Base-by-base conservation (phyloP, 2,797 vertebrate genomes). In the Sphaeramia orbicularis region DNA sequence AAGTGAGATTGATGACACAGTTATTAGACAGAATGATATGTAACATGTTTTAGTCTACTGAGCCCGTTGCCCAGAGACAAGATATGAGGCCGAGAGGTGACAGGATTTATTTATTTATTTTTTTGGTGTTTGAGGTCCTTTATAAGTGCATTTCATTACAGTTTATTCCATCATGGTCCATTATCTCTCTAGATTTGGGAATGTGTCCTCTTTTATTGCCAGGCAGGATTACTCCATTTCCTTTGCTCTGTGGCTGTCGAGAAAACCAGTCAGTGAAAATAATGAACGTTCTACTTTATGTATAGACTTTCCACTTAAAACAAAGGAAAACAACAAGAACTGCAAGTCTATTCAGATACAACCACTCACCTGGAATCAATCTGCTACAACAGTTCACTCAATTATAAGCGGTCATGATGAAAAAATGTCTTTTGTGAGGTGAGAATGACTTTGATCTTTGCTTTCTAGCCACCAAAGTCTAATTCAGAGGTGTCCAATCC, bases 21-120 rank as follows among this genome's bases (percentile, higher is more conserved):
- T 76, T 74, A 71, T 65, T 52, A 65, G 69, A 71, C 55, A 58
- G 62, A 56, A 58, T 64, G 76, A 74, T 70, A 32, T 52, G 58
- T 4, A 14, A 62, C 60, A 66, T 4, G 61, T 52, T 67, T 61
- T 32, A 38, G 58, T 68, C 56, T 48, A 27, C 19, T 7, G 32
- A 77, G 60, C 42, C 43, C 42, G 53, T 66, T 61, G 73, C 38
- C 53, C 44, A 12, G 41, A 87, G 70, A 74, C 52, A 16, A 37
- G 30, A 48, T 47, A 41, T 2, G 6, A 52, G 49, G 9, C 32
- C 8, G 9, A 35, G 32, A 10, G 32, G 32, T 27, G 63, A 74
- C 51, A 35, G 50, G 35, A 66, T 6, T 2, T 12, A 2, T 12
- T n/a, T 40, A 65, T 45, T 14, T 8, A 7, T 18, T 11, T 43